Evolutionary conservation across 2,888 invertebrate genomes (phyloP), one percentile per base, ranked within the genome.

Genomic region (Anaspis maculata): DNA sequence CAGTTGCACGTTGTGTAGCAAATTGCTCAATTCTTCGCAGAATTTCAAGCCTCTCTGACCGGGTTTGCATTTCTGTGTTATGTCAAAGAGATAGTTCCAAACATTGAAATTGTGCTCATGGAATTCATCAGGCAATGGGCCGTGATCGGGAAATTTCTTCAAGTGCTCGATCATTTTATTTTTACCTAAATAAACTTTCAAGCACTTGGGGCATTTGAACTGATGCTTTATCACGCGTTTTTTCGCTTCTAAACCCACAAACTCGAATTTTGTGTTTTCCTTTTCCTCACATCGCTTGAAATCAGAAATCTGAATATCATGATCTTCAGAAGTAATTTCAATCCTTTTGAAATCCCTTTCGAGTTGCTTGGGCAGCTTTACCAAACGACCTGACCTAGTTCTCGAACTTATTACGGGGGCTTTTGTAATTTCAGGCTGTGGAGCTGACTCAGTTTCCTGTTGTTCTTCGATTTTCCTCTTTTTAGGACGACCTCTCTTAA

Each of bases 181-280:
- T 45, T 69, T 66, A 3, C 78, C 79, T 30, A 79, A 61, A 55
- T 79, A 80, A 10, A 74, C 71, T 54, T 78, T 79, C 31, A 70
- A 68, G 57, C 80, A 80, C n/a, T 71, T 72, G 2, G 73, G 72
- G 56, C 79, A 80, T 19, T 71, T 65, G 49, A 71, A 75, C 27
- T 70, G 67, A 25, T 70, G 60, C 1, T 71, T 64, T 40, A 71
- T 67, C 31, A 65, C 69, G 26, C 71, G 63, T 50, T 52, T 56
- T 19, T 44, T 45, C 28, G 44, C 46, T 24, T 50, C 49, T n/a
- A 42, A 29, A 19, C 47, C 41, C 10, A 29, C 21, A 11, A 42
- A 41, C 12, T 42, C 25, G 1, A 28, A 19, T 22, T 36, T 39
- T 2, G 32, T 25, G 13, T 36, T 30, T 7, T 44, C 40, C 21